These are phyloP conservation scores for Apotomis turbidana DNA, from an alignment of 2,888 invertebrate genomes.

Conservation along the genomic window DNA sequence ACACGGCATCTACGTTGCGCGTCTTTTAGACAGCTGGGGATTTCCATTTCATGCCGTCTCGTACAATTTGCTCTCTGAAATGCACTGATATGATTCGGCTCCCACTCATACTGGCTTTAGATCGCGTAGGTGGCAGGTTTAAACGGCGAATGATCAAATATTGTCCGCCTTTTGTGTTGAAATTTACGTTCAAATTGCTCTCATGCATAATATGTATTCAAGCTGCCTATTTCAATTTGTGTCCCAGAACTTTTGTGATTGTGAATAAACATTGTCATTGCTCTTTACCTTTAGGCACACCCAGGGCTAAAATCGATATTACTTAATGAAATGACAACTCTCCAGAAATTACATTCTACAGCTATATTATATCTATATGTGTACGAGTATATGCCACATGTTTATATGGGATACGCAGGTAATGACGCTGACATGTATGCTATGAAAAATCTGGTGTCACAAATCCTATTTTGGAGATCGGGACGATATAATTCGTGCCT, in stretches of 20 bases:
- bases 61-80: conserved; percentile 12
- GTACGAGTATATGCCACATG: too few relatives aligned
- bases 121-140: conserved; percentile 12
- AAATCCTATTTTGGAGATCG: too few relatives aligned
- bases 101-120: conserved; percentile 13
- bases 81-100: conserved; percentile 5
- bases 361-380: too few relatives aligned
- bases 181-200: not conserved
- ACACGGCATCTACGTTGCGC: not conserved
- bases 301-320: too few relatives aligned
- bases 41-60: conserved; percentile 2
- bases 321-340: too few relatives aligned
- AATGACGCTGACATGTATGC: too few relatives aligned
- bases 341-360: too few relatives aligned
- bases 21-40: not conserved
- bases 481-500: too few relatives aligned
- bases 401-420: too few relatives aligned
- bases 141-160: conserved; percentile 13
- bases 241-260: not conserved
- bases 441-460: too few relatives aligned
- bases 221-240: not conserved
- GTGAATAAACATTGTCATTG: not conserved
- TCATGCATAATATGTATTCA: not conserved
- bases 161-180: not conserved
- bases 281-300: not conserved